Base-by-base conservation (phyloP, 2,797 vertebrate genomes). In the Diplodus sargus region DNA sequence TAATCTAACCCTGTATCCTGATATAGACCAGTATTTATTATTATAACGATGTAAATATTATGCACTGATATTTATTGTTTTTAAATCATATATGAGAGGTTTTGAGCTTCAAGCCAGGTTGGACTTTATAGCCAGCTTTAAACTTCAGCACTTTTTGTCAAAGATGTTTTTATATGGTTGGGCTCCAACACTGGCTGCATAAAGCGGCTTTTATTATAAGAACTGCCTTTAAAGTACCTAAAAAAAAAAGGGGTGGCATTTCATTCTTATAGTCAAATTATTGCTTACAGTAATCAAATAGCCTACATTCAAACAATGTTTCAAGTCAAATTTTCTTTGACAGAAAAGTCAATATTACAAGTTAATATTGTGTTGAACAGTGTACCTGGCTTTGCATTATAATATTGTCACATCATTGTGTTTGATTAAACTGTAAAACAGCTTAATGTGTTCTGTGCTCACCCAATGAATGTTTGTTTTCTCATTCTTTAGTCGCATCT, bases 331-430 rank as follows among this genome's bases (percentile, higher is more conserved):
- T 43, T 74, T 53, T 58, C 22, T 34, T 34, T 34, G 30, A 34
- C 30, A 5, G 30, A 34, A 34, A 15, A 56, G 16, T 61, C 17
- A 20, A 34, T 48, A 62, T 71, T 17, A 72, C 58, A 70, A 51
- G 14, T 66, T 72, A 20, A 58, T 64, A 60, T 72, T 76, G 28
- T 64, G 23, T 48, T 85, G 34, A 76, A 66, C 68, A 84, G 78
- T 92, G 82, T 89, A 89, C 43, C 85, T 86, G 42, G 22, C 62
- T 93, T 78, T 91, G 82, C 13, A 91, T 90, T 91, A 56, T 86
- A 58, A 39, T 70, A n/a, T 59, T 76, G 18, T 45, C 76, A 17
- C 30, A 59, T 53, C 8, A 63, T 58, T 83, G 42, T 60, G 49
- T 75, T 74, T 70, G 12, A 83, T 81, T 79, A 88, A 78, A 75